A percentile compares a stretch with the other conserved stretches of the same genome.
Conservation (phyloP, 2,888 invertebrate species). For the Gerris lacustris region DNA sequence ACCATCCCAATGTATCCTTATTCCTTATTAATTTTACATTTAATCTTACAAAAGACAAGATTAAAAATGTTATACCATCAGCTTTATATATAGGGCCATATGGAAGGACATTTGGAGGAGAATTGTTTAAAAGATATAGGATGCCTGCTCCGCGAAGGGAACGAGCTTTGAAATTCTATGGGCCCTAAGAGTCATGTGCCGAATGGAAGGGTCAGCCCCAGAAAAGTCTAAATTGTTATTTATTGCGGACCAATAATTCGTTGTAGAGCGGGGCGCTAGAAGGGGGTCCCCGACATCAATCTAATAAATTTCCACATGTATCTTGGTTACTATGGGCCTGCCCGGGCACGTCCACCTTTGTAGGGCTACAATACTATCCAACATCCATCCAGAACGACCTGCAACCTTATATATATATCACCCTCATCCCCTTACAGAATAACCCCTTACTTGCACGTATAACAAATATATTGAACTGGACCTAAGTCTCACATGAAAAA, state of each 20-base stretch:
- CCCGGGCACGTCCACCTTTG: neutral
- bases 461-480: constrained; percentile 2
- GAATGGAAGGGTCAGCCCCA: neutral
- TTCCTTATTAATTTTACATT: no score
- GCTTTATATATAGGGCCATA: no score
- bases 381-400: neutral
- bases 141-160: no score
- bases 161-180: neutral
- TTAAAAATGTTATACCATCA: no score
- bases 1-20: no score
- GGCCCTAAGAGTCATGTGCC: neutral
- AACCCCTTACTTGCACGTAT: neutral
- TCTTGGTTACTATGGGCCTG: constrained; percentile 1
- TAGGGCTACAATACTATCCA: neutral
- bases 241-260: constrained; percentile 9
- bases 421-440: neutral
- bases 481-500: neutral
- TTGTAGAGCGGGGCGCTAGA: neutral
- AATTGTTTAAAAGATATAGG: no score
- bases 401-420: neutral
- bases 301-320: constrained; percentile 10
- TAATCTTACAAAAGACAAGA: no score
- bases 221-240: constrained; percentile 6
- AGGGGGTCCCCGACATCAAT: neutral
- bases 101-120: no score